These are phyloP conservation scores for Scolopax mira DNA, from an alignment of 2,113 vertebrate genomes.

Conservation along the genomic window DNA sequence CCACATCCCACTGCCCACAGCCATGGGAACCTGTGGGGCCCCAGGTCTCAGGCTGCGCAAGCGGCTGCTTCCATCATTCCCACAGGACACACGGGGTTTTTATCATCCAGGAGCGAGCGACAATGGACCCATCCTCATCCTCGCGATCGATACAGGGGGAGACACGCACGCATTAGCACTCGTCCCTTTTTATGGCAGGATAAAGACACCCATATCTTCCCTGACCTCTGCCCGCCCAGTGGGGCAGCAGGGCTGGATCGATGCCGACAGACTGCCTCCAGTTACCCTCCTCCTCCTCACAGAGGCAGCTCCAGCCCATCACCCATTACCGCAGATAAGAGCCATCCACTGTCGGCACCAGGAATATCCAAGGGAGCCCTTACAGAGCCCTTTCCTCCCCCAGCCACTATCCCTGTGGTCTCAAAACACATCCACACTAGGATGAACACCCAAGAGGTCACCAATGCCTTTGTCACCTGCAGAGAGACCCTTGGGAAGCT, in stretches of 20 bases:
- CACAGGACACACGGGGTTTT: fast-evolving
- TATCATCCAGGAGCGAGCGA: background rate
- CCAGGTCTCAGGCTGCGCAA: background rate
- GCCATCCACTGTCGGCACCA: background rate
- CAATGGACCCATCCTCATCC: background rate
- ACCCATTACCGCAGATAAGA: background rate
- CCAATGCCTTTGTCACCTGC: background rate
- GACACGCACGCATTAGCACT: background rate
- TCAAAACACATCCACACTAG: fast-evolving
- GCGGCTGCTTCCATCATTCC: background rate
- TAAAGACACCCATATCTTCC: background rate
- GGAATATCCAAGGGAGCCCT: background rate
- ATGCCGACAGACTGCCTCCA: background rate
- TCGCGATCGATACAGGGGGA: background rate
- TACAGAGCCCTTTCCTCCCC: background rate
- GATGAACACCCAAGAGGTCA: background rate
- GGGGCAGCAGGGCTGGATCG: background rate
- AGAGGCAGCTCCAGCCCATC: background rate
- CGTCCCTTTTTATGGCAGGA: background rate
- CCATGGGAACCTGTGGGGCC: fast-evolving
- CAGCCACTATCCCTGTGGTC: background rate
- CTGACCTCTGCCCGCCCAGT: background rate
- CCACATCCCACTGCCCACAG: background rate
- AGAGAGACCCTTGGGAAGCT: background rate
- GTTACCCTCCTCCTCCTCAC: background rate